Evolutionary conservation across 2,797 vertebrate species (phyloP).

Genomic region (Cyprinodon diabolis): DNA sequence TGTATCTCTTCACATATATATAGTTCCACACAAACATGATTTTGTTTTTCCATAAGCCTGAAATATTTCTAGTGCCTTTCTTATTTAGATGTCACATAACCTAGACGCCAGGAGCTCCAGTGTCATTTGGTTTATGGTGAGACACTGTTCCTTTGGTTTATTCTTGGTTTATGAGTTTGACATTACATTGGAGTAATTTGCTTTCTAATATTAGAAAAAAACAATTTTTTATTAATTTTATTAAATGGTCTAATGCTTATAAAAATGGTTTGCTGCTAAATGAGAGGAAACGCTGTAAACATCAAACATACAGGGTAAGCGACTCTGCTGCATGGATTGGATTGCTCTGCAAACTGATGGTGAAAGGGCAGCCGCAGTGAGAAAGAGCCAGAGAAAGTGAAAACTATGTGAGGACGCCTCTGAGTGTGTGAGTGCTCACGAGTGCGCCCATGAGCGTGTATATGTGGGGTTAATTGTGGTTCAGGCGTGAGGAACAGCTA

Average conservation of each 20-base stretch:
- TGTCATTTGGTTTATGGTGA: constrained; percentile 42
- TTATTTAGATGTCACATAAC: constrained; percentile 37
- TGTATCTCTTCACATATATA: background rate
- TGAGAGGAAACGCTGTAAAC: constrained; percentile 52
- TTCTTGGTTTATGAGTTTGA: constrained; percentile 56
- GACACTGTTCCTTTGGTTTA: constrained; percentile 47
- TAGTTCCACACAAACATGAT: background rate
- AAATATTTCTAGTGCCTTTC: constrained; percentile 17
- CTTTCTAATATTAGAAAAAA: constrained; percentile 27
- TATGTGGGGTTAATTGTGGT: constrained; percentile 79
- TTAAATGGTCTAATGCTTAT: background rate
- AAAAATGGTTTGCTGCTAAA: constrained; percentile 14
- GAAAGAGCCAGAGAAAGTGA: constrained; percentile 66
- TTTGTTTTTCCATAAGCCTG: background rate
- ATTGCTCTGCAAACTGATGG: constrained; percentile 70
- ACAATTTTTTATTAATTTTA: background rate
- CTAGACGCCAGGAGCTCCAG: constrained; percentile 19
- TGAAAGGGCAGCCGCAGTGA: constrained; percentile 69
- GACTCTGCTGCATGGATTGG: constrained; percentile 55
- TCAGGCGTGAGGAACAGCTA: constrained; percentile 83
- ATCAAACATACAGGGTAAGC: constrained; percentile 52
- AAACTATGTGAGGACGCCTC: constrained; percentile 58
- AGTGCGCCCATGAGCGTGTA: constrained; percentile 7
- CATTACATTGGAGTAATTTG: constrained; percentile 30
- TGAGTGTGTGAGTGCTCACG: constrained; percentile 32